Percentiles rank a stretch among this genome's conserved stretches.
Conservation (phyloP, 2,113 vertebrate genomes). For the Grammomys surdaster region DNA sequence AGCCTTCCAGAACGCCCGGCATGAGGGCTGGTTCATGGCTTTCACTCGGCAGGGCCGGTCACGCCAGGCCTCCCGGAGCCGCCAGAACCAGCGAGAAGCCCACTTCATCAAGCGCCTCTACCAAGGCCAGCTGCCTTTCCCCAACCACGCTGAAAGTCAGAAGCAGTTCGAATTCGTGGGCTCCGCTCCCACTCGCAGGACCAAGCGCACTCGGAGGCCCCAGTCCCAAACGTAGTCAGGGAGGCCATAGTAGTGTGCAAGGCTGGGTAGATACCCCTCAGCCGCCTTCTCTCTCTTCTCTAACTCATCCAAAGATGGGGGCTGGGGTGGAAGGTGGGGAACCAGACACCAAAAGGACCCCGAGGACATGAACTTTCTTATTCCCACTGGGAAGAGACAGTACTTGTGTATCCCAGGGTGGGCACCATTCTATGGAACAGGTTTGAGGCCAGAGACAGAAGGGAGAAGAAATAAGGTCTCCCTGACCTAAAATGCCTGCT, state of each 20-base stretch:
- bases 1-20: slow-evolving; percentile 92
- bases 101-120: slow-evolving; percentile 96
- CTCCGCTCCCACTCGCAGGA: slow-evolving; percentile 88
- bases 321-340: slow-evolving; percentile 53
- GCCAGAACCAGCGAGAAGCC: slow-evolving; percentile 94
- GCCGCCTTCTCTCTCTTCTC: slow-evolving; percentile 52
- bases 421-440: background rate
- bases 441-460: background rate
- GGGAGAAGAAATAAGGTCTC: background rate
- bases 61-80: slow-evolving; percentile 91
- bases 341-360: background rate
- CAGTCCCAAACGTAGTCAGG: slow-evolving; percentile 83
- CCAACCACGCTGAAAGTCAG: slow-evolving; percentile 91
- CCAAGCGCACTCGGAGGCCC: slow-evolving; percentile 90
- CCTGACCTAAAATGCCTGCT: background rate
- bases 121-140: slow-evolving; percentile 93
- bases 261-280: background rate
- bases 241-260: background rate
- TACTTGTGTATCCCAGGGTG: background rate
- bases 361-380: background rate
- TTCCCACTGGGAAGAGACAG: slow-evolving; percentile 17
- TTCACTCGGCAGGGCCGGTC: slow-evolving; percentile 93
- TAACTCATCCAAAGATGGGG: slow-evolving; percentile 66
- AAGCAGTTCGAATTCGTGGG: slow-evolving; percentile 94
- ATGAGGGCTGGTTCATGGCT: slow-evolving; percentile 94